Evolutionary conservation across 1,140 invertebrate genomes (phyloP).

Genomic region (Lordiphosa clarofinis): DNA sequence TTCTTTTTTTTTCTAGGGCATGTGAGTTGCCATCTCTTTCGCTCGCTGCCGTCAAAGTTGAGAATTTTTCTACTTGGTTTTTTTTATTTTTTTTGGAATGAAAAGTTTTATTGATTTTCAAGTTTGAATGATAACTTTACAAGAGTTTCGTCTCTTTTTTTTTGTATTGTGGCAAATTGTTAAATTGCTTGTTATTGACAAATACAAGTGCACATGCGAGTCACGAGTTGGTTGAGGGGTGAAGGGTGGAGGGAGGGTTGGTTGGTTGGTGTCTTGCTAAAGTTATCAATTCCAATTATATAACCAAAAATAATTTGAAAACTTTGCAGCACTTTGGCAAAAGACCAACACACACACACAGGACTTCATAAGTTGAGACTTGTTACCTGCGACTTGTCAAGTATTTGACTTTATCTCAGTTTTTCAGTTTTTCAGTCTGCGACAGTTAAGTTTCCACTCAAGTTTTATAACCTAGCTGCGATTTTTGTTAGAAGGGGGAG

Average conservation of each 20-base stretch:
- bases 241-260: constrained; percentile 3
- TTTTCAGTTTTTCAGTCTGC: constrained; percentile 12
- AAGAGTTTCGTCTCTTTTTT: constrained; percentile 50
- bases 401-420: constrained; percentile 76
- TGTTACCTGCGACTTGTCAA: constrained; percentile 77
- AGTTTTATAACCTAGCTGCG: constrained; percentile 34
- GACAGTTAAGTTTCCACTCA: constrained; percentile 55
- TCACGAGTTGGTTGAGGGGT: not conserved
- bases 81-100: constrained; percentile 29
- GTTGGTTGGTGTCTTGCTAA: constrained; percentile 42
- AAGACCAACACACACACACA: constrained; percentile 44
- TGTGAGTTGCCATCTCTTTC: constrained; percentile 4
- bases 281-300: constrained; percentile 78
- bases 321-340: constrained; percentile 69
- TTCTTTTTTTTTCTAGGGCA: not conserved
- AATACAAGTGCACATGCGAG: constrained; percentile 49
- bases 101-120: constrained; percentile 78
- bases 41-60: constrained; percentile 2
- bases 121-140: constrained; percentile 76
- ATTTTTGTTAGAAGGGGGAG: constrained; percentile 3
- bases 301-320: constrained; percentile 78
- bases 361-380: constrained; percentile 71
- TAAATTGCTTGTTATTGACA: constrained; percentile 78
- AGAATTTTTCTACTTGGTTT: constrained; percentile 3
- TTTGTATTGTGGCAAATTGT: constrained; percentile 48